Conservation (phyloP, 2,888 invertebrate genomes). For the Tuberolachnus salignus region DNA sequence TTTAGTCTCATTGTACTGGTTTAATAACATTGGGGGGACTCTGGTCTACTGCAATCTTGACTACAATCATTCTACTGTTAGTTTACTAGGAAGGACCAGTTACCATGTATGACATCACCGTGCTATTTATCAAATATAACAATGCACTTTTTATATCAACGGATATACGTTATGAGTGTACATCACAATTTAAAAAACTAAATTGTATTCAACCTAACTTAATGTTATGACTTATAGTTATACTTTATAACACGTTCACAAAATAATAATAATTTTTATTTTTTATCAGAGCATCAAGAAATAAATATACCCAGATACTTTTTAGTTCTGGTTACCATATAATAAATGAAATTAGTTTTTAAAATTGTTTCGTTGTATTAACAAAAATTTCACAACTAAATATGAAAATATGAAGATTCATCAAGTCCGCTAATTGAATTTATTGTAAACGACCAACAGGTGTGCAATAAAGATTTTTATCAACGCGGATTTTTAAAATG, state of each 20-base stretch:
- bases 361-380: too few relatives aligned
- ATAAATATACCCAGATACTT: too few relatives aligned
- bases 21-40: not conserved
- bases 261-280: not conserved
- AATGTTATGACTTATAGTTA: not conserved
- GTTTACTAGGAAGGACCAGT: conserved; percentile 14
- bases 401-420: too few relatives aligned
- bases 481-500: too few relatives aligned
- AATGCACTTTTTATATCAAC: conserved; percentile 24
- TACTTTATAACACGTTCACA: too few relatives aligned
- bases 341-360: too few relatives aligned
- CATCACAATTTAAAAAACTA: conserved; percentile 10
- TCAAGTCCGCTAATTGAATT: too few relatives aligned
- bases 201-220: not conserved
- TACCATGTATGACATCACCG: conserved; percentile 4
- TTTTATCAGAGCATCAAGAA: not conserved
- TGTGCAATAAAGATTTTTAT: too few relatives aligned
- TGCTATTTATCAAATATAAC: conserved; percentile 2
- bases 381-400: too few relatives aligned
- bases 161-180: not conserved
- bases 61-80: conserved; percentile 1
- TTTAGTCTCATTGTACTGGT: not conserved
- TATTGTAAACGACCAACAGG: too few relatives aligned
- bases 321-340: too few relatives aligned
- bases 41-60: conserved; percentile 1